phyloP scores from a whole-genome alignment of 2,888 invertebrate species.

The Alviniconcha strummeri region DNA sequence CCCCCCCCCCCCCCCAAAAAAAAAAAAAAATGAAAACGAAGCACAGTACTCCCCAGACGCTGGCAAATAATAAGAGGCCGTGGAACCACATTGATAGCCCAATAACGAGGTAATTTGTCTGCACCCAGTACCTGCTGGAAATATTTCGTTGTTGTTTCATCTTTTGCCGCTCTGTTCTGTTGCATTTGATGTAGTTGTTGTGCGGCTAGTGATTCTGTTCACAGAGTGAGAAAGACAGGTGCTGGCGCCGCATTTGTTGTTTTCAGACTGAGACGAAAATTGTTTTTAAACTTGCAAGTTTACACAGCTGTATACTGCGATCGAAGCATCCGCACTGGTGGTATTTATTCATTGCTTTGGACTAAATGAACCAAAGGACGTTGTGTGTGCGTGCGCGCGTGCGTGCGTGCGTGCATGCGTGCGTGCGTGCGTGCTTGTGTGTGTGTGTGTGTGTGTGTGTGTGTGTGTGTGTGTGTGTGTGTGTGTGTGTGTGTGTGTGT shows the following conservation, averaged over 20 bases:
- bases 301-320: too few relatives aligned
- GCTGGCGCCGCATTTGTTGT: background rate
- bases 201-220: too few relatives aligned
- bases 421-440: background rate
- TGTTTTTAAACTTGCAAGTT: too few relatives aligned
- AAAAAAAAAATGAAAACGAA: background rate
- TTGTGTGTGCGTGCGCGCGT: background rate
- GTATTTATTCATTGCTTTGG: background rate
- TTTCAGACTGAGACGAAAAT: background rate
- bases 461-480: slow-evolving; percentile 15
- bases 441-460: background rate
- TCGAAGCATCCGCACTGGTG: too few relatives aligned
- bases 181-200: background rate
- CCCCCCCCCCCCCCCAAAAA: too few relatives aligned
- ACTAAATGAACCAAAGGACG: background rate
- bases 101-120: slow-evolving; percentile 21
- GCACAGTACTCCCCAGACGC: background rate
- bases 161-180: background rate
- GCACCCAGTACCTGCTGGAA: slow-evolving; percentile 10
- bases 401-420: background rate
- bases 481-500: slow-evolving; percentile 15
- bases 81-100: slow-evolving; percentile 3
- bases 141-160: background rate
- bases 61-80: background rate
- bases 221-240: background rate